Percentiles rank a stretch among this genome's conserved stretches.
These are phyloP conservation scores for Crenuchus spilurus DNA, from an alignment of 2,797 vertebrate species.

Conservation along the genomic window DNA sequence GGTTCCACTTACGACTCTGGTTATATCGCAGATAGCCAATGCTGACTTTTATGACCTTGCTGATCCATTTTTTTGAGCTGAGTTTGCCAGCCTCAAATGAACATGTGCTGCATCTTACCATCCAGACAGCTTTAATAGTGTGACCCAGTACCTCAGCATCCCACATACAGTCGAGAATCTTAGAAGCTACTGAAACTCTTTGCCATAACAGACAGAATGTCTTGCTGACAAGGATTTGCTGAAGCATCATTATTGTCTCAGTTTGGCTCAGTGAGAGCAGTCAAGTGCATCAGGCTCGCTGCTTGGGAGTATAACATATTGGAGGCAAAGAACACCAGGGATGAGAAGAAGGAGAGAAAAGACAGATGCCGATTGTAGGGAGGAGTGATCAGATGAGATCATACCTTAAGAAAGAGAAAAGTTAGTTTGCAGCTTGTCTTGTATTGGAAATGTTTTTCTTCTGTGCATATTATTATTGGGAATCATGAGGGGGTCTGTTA, in stretches of 20 bases:
- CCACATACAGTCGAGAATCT: not conserved
- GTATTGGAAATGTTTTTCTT: not conserved
- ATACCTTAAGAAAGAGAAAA: not conserved
- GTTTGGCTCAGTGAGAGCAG: not conserved
- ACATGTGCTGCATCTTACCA: not conserved
- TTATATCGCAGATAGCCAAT: slow-evolving; percentile 41
- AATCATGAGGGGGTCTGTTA: not conserved
- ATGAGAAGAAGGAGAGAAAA: not conserved
- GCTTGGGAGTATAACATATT: not conserved
- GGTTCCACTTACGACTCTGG: slow-evolving; percentile 39
- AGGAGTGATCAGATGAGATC: slow-evolving; percentile 4
- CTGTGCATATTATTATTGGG: not conserved
- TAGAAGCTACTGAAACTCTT: slow-evolving; percentile 27
- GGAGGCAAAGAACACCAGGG: not conserved
- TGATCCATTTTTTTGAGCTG: slow-evolving; percentile 35
- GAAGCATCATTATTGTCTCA: slow-evolving; percentile 38
- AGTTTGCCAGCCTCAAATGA: slow-evolving; percentile 28
- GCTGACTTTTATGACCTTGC: slow-evolving; percentile 35
- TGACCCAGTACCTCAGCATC: not conserved
- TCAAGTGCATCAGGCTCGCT: slow-evolving; percentile 7
- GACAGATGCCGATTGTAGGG: slow-evolving; percentile 22
- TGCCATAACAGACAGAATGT: slow-evolving; percentile 2
- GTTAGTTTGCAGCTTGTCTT: too few species aligned
- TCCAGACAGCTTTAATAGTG: slow-evolving; percentile 39
- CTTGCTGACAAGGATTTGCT: slow-evolving; percentile 28